These are phyloP conservation scores for Chunga burmeisteri DNA, from an alignment of 2,113 vertebrate genomes.

Conservation along the genomic window DNA sequence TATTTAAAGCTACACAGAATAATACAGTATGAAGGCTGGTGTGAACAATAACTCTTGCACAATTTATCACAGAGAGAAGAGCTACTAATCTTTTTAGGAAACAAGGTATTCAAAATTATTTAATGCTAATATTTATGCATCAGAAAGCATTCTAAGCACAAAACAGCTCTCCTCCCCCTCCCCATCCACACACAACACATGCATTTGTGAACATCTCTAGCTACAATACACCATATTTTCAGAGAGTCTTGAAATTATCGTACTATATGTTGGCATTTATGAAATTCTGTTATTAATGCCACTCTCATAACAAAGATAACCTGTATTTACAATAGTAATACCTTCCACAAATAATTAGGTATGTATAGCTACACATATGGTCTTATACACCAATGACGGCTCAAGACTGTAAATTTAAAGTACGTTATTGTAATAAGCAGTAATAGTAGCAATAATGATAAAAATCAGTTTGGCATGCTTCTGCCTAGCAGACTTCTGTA, in stretches of 20 bases:
- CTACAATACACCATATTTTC: constrained; percentile 58
- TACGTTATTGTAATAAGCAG: constrained; percentile 5
- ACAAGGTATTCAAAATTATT: constrained; percentile 81
- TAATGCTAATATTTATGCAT: constrained; percentile 82
- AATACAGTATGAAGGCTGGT: constrained; percentile 71
- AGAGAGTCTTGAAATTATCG: constrained; percentile 28
- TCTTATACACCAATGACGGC: background rate
- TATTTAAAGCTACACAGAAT: constrained; percentile 76
- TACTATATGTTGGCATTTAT: constrained; percentile 26
- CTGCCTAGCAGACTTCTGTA: background rate
- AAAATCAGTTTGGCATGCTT: background rate
- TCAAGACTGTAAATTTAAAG: constrained; percentile 28
- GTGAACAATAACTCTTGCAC: constrained; percentile 74
- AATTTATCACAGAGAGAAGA: constrained; percentile 78
- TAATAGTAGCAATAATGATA: constrained; percentile 7
- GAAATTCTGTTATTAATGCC: constrained; percentile 68
- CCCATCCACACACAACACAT: background rate
- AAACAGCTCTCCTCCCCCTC: constrained; percentile 20
- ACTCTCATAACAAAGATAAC: constrained; percentile 28
- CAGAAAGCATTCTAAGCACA: constrained; percentile 70
- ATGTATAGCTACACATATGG: constrained; percentile 10
- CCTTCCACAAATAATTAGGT: constrained; percentile 46
- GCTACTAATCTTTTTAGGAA: constrained; percentile 81
- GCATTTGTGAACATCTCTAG: constrained; percentile 60
- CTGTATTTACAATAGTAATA: constrained; percentile 46